Conservation (phyloP, 1,140 invertebrate genomes). For the Drosophila pseudoananassae region DNA sequence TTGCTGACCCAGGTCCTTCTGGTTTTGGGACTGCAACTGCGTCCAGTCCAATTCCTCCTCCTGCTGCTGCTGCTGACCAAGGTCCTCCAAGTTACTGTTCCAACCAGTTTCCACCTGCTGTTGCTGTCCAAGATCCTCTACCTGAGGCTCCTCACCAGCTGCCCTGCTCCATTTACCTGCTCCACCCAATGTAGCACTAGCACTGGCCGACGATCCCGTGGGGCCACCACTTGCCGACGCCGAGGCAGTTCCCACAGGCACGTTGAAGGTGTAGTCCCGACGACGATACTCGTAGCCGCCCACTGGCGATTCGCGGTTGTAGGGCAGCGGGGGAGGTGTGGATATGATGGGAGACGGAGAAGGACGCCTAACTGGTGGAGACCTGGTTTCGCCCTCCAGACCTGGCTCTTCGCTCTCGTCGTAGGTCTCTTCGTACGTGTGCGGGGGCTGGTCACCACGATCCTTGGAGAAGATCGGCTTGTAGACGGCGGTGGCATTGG, state of each 20-base stretch:
- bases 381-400: conserved; percentile 57
- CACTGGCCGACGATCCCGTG: conserved; percentile 49
- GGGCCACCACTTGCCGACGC: conserved; percentile 55
- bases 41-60: conserved; percentile 13
- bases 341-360: conserved; percentile 23
- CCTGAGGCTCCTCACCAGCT: conserved; percentile 49
- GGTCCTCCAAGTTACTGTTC: conserved; percentile 27
- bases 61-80: conserved; percentile 46
- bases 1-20: conserved; percentile 43
- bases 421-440: conserved; percentile 66
- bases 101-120: conserved; percentile 37
- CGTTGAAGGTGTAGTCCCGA: conserved; percentile 63
- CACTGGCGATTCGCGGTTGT: conserved; percentile 4
- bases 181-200: conserved; percentile 41
- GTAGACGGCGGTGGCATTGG: conserved; percentile 61
- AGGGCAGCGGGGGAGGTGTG: conserved; percentile 53
- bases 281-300: conserved; percentile 64
- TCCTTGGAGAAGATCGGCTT: conserved; percentile 70
- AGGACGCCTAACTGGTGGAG: conserved; percentile 14
- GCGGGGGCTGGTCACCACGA: conserved; percentile 78
- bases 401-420: conserved; percentile 69
- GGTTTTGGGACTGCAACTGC: background rate
- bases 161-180: conserved; percentile 62
- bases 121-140: conserved; percentile 35
- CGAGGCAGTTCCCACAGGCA: conserved; percentile 43